A percentile compares a stretch with the other conserved stretches of the same genome.
Conservation (phyloP, 2,113 vertebrate genomes). For the Uria lomvia region DNA sequence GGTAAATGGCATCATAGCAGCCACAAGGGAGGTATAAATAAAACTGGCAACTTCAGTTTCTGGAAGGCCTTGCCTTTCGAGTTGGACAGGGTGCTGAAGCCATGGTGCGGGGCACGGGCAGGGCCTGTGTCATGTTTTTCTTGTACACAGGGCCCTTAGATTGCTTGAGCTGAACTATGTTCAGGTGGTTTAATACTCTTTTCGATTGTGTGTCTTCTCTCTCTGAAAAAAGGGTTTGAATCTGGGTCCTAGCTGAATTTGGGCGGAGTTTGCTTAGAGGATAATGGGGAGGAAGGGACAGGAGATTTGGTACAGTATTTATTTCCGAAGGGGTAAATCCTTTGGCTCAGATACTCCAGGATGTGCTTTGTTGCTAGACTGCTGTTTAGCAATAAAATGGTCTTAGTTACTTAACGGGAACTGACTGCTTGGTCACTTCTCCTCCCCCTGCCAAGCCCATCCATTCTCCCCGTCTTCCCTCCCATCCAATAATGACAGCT, state of each 20-base stretch:
- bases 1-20: neutral
- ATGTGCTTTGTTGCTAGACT: neutral
- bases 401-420: slow-evolving; percentile 54
- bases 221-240: neutral
- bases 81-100: neutral
- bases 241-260: neutral
- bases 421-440: neutral
- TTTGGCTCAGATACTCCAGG: neutral
- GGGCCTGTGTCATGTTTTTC: neutral
- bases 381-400: slow-evolving; percentile 38
- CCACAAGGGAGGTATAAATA: neutral
- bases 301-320: neutral
- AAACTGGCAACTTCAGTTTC: neutral
- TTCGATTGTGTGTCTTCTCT: neutral
- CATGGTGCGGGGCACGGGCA: neutral
- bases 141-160: neutral
- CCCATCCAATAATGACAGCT: slow-evolving; percentile 12
- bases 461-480: neutral
- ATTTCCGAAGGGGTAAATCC: neutral
- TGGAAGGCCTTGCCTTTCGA: neutral
- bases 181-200: neutral
- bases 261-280: neutral
- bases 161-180: neutral
- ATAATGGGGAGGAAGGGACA: neutral
- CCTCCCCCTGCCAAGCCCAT: neutral